Evolutionary conservation across 2,113 vertebrate genomes (phyloP).

Genomic region (Rhabdomys dilectus): DNA sequence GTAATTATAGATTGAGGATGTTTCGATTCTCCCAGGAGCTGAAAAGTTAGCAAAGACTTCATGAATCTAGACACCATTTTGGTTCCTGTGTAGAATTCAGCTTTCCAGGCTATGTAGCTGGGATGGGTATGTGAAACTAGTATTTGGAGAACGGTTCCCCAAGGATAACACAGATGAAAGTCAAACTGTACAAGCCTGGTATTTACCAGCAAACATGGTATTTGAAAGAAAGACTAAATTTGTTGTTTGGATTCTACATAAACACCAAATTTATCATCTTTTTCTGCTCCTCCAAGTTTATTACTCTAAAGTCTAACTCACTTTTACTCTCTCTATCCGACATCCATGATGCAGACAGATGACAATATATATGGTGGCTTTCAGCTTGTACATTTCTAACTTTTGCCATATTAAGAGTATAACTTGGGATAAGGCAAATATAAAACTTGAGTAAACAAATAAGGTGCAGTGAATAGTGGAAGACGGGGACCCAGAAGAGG

Average conservation of each 20-base stretch:
- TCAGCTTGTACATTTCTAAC: neutral
- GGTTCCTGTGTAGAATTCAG: neutral
- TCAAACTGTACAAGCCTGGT: neutral
- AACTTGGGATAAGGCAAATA: neutral
- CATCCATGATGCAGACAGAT: neutral
- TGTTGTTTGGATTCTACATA: neutral
- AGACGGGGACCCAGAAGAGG: neutral
- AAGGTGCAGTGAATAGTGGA: neutral
- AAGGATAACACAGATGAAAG: neutral
- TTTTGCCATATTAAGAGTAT: neutral
- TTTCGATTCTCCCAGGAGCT: neutral
- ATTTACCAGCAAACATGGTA: neutral
- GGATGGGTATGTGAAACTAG: no score
- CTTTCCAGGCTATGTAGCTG: neutral
- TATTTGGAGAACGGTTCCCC: neutral
- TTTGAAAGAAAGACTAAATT: neutral
- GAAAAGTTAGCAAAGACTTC: neutral
- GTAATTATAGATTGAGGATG: neutral
- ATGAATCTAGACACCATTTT: neutral
- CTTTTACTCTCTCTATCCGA: neutral
- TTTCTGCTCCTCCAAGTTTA: neutral
- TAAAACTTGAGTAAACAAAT: constrained; percentile 21
- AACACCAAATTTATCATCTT: neutral
- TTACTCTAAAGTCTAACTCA: neutral
- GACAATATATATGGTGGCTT: neutral